Conservation (phyloP, 2,888 invertebrate species). For the Rhopalosiphum nymphaeae region DNA sequence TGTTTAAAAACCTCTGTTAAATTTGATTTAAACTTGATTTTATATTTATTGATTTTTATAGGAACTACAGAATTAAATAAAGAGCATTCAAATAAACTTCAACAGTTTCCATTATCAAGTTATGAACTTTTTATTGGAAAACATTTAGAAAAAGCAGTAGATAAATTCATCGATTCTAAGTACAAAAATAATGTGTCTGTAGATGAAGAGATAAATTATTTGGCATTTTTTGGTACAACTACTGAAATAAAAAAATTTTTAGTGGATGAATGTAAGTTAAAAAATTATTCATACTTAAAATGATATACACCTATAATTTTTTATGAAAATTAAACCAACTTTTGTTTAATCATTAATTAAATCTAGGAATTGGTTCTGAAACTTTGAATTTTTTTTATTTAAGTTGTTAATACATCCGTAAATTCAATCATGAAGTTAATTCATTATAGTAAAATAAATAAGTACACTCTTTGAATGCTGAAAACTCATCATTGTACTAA, state of each 20-base stretch:
- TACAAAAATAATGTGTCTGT: not conserved
- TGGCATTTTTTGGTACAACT: conserved; percentile 56
- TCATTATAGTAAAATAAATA: too few species aligned
- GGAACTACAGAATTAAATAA: conserved; percentile 10
- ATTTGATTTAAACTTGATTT: not conserved
- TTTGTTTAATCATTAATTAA: not conserved
- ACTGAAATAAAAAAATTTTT: conserved; percentile 54
- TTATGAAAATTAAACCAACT: too few species aligned
- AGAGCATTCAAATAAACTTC: conserved; percentile 25
- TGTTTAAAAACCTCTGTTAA: not conserved
- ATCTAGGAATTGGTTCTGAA: not conserved
- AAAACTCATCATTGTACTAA: too few species aligned
- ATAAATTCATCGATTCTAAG: conserved; percentile 20
- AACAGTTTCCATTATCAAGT: conserved; percentile 59
- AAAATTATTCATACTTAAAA: not conserved
- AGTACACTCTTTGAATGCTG: too few species aligned
- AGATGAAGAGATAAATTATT: conserved; percentile 52
- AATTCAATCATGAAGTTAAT: too few species aligned
- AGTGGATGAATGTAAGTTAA: conserved; percentile 50
- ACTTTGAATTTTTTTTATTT: too few species aligned
- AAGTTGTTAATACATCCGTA: too few species aligned
- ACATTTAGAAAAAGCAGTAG: conserved; percentile 55
- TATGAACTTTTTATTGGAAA: conserved; percentile 56
- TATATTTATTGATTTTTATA: conserved; percentile 4
- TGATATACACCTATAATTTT: not conserved